Percentiles rank a stretch among this genome's conserved stretches.
phyloP scores from a whole-genome alignment of 2,113 vertebrate genomes.

The Smithornis capensis region DNA sequence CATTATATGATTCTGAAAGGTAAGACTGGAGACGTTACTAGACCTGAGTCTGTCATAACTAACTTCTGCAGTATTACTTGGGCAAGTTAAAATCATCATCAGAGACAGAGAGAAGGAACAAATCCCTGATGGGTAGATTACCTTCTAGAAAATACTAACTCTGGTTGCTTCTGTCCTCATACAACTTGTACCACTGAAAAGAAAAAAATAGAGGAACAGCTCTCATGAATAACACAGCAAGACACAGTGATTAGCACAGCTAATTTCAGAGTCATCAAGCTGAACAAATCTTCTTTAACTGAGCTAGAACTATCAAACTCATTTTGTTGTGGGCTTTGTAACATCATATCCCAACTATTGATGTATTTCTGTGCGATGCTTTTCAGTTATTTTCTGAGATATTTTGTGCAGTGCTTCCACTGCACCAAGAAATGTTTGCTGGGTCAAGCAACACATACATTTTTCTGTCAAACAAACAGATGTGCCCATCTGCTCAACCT shows the following conservation, averaged over 20 bases:
- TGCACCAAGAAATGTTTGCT: neutral
- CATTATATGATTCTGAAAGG: neutral
- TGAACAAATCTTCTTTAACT: neutral
- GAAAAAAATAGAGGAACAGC: neutral
- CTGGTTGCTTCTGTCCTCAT: neutral
- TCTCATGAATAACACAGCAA: neutral
- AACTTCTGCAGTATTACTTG: neutral
- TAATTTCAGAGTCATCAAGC: neutral
- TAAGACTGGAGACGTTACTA: neutral
- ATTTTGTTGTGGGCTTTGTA: neutral
- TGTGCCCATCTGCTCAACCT: slow-evolving; percentile 25
- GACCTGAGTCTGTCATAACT: neutral
- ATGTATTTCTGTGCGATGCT: neutral
- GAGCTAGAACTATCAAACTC: neutral
- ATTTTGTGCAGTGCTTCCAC: neutral
- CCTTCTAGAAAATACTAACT: neutral
- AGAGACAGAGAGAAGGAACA: neutral
- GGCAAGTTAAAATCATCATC: neutral
- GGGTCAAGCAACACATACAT: slow-evolving; percentile 14
- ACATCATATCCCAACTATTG: neutral
- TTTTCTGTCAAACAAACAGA: slow-evolving; percentile 50
- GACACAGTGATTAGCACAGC: neutral
- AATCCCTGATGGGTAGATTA: neutral
- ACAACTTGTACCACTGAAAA: neutral
- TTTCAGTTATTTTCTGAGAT: neutral